Conservation (phyloP, 2,888 invertebrate genomes). For the Sisyra terminalis region DNA sequence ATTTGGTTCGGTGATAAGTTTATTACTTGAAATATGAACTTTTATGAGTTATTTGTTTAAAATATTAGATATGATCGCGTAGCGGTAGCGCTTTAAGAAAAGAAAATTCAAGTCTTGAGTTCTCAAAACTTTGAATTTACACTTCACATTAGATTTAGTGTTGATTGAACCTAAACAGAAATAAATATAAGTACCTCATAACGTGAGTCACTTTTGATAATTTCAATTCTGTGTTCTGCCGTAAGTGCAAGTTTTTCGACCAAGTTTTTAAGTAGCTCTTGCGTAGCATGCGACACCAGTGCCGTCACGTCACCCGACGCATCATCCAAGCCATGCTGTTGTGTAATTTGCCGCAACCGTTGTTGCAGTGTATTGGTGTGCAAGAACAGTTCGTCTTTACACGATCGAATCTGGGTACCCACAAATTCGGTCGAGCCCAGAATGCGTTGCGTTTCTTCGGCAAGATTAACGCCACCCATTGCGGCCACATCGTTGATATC, state of each 20-base stretch:
- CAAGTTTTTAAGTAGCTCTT: constrained; percentile 81
- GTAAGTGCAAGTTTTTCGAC: constrained; percentile 82
- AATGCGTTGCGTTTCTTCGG: constrained; percentile 90
- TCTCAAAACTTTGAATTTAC: no score
- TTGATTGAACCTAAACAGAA: no score
- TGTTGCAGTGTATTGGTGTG: constrained; percentile 60
- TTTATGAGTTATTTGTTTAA: no score
- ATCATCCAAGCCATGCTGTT: constrained; percentile 67
- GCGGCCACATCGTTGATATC: constrained; percentile 98
- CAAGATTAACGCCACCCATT: constrained; percentile 96
- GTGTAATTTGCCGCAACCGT: constrained; percentile 58
- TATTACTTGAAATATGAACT: no score
- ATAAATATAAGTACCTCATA: no score
- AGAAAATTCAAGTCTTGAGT: no score
- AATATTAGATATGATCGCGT: no score
- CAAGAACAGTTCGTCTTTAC: constrained; percentile 84
- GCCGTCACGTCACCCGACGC: constrained; percentile 66
- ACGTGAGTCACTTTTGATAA: constrained; percentile 74
- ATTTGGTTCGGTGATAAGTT: no score
- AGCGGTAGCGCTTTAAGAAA: no score
- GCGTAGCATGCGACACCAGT: constrained; percentile 82
- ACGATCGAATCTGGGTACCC: constrained; percentile 65
- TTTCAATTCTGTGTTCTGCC: constrained; percentile 89
- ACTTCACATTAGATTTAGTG: no score
- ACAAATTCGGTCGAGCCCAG: constrained; percentile 66